Base-by-base conservation (phyloP, 1,140 invertebrate species). In the Acarapis woodi region DNA sequence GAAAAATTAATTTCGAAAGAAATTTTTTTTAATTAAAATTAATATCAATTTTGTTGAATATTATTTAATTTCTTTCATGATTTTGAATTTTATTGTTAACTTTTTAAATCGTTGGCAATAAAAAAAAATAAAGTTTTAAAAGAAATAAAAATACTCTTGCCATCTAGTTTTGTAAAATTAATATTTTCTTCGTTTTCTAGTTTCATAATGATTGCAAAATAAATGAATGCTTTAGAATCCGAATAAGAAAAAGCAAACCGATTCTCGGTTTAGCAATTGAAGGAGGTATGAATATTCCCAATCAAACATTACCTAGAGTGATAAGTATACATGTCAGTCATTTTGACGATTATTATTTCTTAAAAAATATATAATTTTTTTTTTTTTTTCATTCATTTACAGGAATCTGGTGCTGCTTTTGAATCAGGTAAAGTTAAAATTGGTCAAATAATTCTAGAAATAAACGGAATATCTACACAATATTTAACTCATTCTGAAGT, bases 211-310 rank as follows among this genome's bases (percentile, higher is more conserved):
- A n/a, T n/a, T n/a, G n/a, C n/a, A n/a, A n/a, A n/a, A n/a, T n/a
- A 53, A 73, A 75, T 55, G 75, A 75, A 41, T 74, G 77, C 56
- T 64, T 77, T 46, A 63, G 73, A 80, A 43, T 75, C 70, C 56
- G 32, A n/a, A 48, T 59, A 3, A 53, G 54, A 42, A 90, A 90
- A 58, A 78, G 71, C 15, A 83, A 83, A 59, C 75, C 80, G 29
- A 78, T 82, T 49, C 65, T 93, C 44, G 85, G 85, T 41, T 82
- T 94, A 47, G 83, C 82, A 34, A 90, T 94, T 47, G 83, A 90
- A 62, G 87, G 87, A 40, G 87, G 87, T 34, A 72, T 74, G 43
- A 85, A 93, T 56, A 35, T 40, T 19, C 88, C 82, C 31, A 73
- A 75, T 51, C 82, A 90, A 59, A 74, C 77, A 32, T 62, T 88